These are phyloP conservation scores for Orientallactaga sibirica DNA, from an alignment of 2,797 vertebrate species.

Conservation along the genomic window DNA sequence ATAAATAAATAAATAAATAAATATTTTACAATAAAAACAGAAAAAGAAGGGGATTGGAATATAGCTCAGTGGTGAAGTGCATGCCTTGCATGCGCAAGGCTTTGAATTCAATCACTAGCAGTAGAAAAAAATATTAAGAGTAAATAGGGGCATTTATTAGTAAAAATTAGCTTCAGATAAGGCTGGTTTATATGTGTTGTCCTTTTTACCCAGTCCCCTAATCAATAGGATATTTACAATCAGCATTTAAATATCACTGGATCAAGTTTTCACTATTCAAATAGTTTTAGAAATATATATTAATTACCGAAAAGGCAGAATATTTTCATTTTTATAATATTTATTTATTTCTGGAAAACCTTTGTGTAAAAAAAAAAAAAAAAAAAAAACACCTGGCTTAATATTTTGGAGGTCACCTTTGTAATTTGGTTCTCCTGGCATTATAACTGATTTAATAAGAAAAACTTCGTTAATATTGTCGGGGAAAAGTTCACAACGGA, in stretches of 20 bases:
- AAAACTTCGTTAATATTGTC: not conserved
- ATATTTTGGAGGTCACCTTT: not conserved
- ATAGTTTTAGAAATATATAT: not conserved
- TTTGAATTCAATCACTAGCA: too few species aligned
- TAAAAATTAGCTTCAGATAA: conserved; percentile 35
- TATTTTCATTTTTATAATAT: conserved; percentile 16
- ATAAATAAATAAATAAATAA: too few species aligned
- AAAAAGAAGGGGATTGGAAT: not conserved
- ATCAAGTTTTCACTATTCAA: conserved; percentile 39
- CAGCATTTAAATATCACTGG: conserved; percentile 18
- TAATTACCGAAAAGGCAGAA: conserved; percentile 44
- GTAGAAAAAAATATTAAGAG: not conserved
- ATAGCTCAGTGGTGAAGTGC: too few species aligned
- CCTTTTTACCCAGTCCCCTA: not conserved
- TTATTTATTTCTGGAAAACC: not conserved
- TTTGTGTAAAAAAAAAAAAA: not conserved
- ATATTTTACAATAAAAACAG: not conserved
- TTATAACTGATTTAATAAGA: conserved; percentile 16
- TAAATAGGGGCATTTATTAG: not conserved
- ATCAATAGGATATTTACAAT: not conserved
- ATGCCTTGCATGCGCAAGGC: not conserved
- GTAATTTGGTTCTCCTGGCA: not conserved
- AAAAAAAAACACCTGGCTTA: not conserved
- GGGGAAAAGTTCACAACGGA: not conserved
- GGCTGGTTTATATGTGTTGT: conserved; percentile 18